phyloP scores from a whole-genome alignment of 2,113 vertebrate species.

The Rhineura floridana region DNA sequence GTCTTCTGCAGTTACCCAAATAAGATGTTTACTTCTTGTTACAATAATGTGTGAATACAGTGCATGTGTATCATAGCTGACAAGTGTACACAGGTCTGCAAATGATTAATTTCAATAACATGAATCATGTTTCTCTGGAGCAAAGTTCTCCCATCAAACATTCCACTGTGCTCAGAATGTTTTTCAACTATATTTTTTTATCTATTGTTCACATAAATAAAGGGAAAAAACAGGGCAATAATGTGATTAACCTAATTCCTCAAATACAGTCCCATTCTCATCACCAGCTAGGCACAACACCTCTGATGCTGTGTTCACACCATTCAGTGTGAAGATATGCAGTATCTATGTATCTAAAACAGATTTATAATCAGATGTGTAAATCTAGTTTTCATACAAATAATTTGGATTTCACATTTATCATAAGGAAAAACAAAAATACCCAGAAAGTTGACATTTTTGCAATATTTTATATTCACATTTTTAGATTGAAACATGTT shows the following conservation, averaged over 20 bases:
- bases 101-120: not conserved
- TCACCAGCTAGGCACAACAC: not conserved
- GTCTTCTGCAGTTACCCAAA: not conserved
- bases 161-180: not conserved
- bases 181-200: not conserved
- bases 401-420: not conserved
- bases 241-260: not conserved
- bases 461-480: too few species aligned
- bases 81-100: not conserved
- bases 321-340: not conserved
- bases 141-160: not conserved
- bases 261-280: not conserved
- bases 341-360: not conserved
- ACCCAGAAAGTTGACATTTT: not conserved
- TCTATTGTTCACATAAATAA: not conserved
- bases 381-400: not conserved
- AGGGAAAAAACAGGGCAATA: not conserved
- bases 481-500: not conserved
- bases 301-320: not conserved
- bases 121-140: not conserved
- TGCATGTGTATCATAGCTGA: not conserved
- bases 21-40: not conserved
- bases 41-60: not conserved
- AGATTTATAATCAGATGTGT: not conserved
- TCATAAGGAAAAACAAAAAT: too few species aligned